These are phyloP conservation scores for Pomatostomus ruficeps DNA, from an alignment of 2,113 vertebrate genomes.

Conservation along the genomic window DNA sequence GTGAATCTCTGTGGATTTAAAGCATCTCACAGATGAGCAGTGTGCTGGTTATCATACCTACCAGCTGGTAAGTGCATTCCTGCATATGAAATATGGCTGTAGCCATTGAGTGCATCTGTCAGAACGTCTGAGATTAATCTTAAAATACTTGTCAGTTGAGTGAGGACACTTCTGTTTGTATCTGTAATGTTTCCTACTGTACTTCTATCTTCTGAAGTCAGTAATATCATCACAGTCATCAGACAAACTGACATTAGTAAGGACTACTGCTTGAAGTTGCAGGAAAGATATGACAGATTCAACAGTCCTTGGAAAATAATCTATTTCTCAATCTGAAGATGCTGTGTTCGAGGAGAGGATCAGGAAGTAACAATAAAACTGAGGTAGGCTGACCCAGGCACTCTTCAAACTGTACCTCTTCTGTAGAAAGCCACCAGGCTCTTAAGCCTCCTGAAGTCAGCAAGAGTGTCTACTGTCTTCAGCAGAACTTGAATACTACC, in stretches of 20 bases:
- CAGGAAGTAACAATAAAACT: not conserved
- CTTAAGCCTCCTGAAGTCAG: not conserved
- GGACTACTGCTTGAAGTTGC: not conserved
- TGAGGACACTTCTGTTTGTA: not conserved
- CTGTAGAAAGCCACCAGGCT: not conserved
- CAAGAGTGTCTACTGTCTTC: not conserved
- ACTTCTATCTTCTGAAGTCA: not conserved
- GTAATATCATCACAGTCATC: not conserved
- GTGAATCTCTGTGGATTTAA: not conserved
- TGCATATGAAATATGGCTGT: not conserved
- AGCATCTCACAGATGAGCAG: not conserved
- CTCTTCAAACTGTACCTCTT: not conserved
- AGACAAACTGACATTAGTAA: not conserved
- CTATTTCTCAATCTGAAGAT: not conserved
- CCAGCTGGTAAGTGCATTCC: not conserved
- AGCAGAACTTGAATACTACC: not conserved
- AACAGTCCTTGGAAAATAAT: not conserved
- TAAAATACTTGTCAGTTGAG: not conserved
- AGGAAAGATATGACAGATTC: not conserved
- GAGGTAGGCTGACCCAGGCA: not conserved
- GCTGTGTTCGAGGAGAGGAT: not conserved
- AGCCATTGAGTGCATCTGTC: not conserved
- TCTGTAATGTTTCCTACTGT: fast-evolving
- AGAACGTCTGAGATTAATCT: not conserved
- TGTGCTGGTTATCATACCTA: not conserved